Percentiles rank a stretch among this genome's conserved stretches.
These are phyloP conservation scores for Margarornis squamiger DNA, from an alignment of 2,797 vertebrate species.

Conservation along the genomic window DNA sequence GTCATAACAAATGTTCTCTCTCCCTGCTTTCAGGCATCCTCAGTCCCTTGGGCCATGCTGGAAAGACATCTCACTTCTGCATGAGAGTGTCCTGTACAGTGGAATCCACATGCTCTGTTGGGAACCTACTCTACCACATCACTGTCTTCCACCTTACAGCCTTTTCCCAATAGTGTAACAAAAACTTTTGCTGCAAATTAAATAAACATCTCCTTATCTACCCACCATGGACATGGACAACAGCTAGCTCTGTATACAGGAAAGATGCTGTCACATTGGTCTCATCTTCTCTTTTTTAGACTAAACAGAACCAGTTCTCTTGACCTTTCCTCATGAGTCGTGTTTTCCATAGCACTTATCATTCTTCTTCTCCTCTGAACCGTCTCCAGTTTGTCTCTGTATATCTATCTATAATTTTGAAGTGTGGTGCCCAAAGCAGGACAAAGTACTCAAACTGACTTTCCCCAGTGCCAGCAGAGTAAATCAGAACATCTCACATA, in stretches of 20 bases:
- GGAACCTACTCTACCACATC: neutral
- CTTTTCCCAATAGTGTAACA: neutral
- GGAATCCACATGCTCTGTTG: neutral
- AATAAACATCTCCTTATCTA: neutral
- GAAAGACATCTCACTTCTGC: neutral
- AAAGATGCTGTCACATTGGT: neutral
- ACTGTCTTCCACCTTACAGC: neutral
- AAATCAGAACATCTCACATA: neutral
- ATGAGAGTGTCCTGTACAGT: neutral
- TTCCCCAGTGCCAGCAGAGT: neutral
- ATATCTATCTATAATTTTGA: neutral
- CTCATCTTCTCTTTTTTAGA: neutral
- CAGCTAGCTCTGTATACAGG: neutral
- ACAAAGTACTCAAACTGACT: neutral
- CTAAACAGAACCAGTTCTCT: constrained; percentile 16
- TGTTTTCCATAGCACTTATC: neutral
- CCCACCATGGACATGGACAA: neutral
- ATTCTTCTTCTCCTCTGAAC: neutral
- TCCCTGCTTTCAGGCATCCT: neutral
- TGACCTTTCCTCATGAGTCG: neutral
- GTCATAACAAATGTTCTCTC: neutral
- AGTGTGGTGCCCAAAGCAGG: neutral
- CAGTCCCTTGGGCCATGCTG: neutral
- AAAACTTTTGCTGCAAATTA: neutral
- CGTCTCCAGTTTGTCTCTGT: neutral